A percentile compares a stretch with the other conserved stretches of the same genome.
Evolutionary conservation across 2,888 invertebrate genomes (phyloP).

Genomic region (Metalampra italica): DNA sequence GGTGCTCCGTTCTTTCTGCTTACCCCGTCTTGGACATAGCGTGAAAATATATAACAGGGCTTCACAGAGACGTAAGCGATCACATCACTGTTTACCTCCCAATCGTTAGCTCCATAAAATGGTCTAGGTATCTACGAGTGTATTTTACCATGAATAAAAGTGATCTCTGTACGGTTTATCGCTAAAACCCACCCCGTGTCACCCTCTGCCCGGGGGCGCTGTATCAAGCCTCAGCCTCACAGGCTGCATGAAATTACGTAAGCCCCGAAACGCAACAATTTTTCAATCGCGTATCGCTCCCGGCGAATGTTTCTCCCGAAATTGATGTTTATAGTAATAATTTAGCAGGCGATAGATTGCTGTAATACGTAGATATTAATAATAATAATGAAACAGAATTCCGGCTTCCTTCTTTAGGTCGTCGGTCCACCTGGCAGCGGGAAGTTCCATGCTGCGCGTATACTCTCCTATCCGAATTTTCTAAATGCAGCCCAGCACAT

Average conservation of each 20-base stretch:
- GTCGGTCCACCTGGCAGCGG: too few relatives aligned
- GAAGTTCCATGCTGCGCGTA: too few relatives aligned
- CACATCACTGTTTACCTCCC: not conserved
- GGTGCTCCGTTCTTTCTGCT: too few relatives aligned
- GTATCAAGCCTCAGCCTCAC: slow-evolving; percentile 30
- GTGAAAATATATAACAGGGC: too few relatives aligned
- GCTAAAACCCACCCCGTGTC: slow-evolving; percentile 26
- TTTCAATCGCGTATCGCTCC: slow-evolving; percentile 65
- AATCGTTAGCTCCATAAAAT: not conserved
- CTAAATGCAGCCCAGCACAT: too few relatives aligned
- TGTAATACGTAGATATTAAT: slow-evolving; percentile 7
- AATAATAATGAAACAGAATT: not conserved
- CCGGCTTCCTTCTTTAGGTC: too few relatives aligned
- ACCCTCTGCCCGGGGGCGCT: slow-evolving; percentile 20
- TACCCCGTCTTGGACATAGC: too few relatives aligned
- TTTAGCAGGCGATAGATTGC: slow-evolving; percentile 39
- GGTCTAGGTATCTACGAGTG: not conserved
- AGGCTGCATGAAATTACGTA: slow-evolving; percentile 59
- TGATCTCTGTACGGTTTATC: slow-evolving; percentile 9
- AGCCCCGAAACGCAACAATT: slow-evolving; percentile 56
- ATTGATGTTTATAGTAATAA: slow-evolving; percentile 58
- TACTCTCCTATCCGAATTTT: too few relatives aligned
- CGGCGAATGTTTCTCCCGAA: slow-evolving; percentile 44
- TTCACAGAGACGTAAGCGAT: too few relatives aligned
- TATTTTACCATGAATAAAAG: not conserved